Percentiles rank a stretch among this genome's conserved stretches.
Evolutionary conservation across 2,888 invertebrate genomes (phyloP).

Genomic region (Homarus gammarus): DNA sequence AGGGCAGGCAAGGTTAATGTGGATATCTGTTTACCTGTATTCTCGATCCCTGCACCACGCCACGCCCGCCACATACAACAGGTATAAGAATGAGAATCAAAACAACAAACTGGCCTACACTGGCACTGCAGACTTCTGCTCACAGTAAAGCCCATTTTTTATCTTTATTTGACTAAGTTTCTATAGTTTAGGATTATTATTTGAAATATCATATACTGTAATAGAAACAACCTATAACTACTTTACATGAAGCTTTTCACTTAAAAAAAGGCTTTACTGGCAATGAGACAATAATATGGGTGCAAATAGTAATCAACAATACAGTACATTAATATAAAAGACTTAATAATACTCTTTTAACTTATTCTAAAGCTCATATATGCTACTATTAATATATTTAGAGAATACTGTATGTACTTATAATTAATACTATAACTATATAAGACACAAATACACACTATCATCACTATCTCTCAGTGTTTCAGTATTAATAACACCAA

Average conservation of each 20-base stretch:
- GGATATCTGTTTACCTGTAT: conserved; percentile 49
- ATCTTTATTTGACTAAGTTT: background rate
- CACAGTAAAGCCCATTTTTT: background rate
- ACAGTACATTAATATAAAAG: too few relatives aligned
- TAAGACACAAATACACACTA: too few relatives aligned
- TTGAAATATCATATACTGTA: background rate
- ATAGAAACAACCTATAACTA: background rate
- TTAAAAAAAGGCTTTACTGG: background rate
- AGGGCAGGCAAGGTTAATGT: conserved; percentile 16
- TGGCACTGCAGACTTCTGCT: background rate
- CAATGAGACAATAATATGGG: background rate
- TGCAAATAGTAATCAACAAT: background rate
- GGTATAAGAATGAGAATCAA: background rate
- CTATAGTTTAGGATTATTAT: too few relatives aligned
- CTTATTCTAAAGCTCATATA: too few relatives aligned
- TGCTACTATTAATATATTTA: too few relatives aligned
- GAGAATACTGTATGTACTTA: too few relatives aligned
- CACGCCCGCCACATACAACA: conserved; percentile 7
- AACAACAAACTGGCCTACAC: conserved; percentile 36
- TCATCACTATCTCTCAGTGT: too few relatives aligned
- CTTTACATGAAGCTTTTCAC: background rate
- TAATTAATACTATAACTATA: too few relatives aligned
- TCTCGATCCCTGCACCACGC: conserved; percentile 61
- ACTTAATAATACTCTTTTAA: too few relatives aligned
- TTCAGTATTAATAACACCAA: too few relatives aligned